Evolutionary conservation across 2,888 invertebrate genomes (phyloP).

Genomic region (Cheilosia pagana): DNA sequence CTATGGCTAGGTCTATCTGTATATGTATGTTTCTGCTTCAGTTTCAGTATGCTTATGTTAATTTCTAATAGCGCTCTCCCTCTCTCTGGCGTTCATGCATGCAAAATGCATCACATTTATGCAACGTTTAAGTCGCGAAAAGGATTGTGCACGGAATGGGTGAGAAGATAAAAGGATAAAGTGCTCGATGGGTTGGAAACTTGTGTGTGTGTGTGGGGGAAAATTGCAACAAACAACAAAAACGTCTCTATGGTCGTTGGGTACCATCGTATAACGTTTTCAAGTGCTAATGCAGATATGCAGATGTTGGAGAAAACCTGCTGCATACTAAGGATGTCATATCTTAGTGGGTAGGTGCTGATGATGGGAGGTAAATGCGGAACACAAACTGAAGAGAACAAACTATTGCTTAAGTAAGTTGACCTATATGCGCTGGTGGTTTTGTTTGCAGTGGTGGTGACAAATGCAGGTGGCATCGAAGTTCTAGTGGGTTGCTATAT

Average conservation of each 20-base stretch:
- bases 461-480: constrained; percentile 10
- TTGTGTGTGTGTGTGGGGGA: constrained; percentile 20
- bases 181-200: constrained; percentile 63
- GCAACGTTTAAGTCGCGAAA: constrained; percentile 68
- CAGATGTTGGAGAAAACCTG: constrained; percentile 39
- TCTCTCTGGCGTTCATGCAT: constrained; percentile 57
- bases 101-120: constrained; percentile 72
- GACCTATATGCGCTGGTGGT: constrained; percentile 33
- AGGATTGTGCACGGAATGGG: constrained; percentile 21
- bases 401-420: constrained; percentile 43
- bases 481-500: background rate
- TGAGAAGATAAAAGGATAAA: constrained; percentile 60
- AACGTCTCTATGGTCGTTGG: background rate
- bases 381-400: constrained; percentile 15
- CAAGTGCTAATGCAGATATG: constrained; percentile 56
- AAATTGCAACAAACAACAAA: constrained; percentile 5
- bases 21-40: constrained; percentile 19
- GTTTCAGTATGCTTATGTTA: constrained; percentile 58
- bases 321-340: constrained; percentile 62
- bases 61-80: constrained; percentile 52
- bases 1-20: constrained; percentile 2
- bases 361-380: background rate
- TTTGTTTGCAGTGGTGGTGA: background rate
- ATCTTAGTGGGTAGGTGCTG: constrained; percentile 10
- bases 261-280: background rate